phyloP scores from a whole-genome alignment of 2,797 vertebrate genomes.

The Rhodeus uyekii region DNA sequence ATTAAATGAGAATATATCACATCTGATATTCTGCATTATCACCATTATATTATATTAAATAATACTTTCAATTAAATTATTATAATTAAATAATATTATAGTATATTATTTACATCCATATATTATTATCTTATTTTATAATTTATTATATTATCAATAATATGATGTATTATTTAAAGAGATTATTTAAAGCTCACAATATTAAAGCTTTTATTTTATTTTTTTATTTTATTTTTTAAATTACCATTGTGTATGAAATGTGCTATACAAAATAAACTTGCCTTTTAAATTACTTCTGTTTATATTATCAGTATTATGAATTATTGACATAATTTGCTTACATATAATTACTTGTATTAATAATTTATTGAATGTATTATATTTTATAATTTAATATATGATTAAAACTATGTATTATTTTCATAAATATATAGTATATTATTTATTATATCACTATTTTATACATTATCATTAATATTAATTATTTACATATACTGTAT shows the following conservation, averaged over 20 bases:
- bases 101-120: neutral
- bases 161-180: neutral
- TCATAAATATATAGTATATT: no score
- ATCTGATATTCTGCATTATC: neutral
- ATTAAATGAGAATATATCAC: no score
- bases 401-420: neutral
- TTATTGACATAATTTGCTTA: neutral
- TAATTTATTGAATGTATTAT: no score
- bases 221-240: no score
- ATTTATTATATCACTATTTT: no score
- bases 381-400: neutral
- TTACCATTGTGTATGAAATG: no score
- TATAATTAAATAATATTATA: neutral
- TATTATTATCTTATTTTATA: neutral
- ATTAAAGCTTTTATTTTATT: no score
- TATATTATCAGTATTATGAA: neutral
- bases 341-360: no score
- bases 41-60: neutral
- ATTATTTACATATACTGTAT: neutral
- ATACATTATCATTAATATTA: neutral
- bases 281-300: no score
- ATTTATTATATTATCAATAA: neutral
- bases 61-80: no score
- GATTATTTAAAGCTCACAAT: no score
- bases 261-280: no score